phyloP scores from a whole-genome alignment of 1,140 invertebrate species.

The Plectus sambesii region DNA sequence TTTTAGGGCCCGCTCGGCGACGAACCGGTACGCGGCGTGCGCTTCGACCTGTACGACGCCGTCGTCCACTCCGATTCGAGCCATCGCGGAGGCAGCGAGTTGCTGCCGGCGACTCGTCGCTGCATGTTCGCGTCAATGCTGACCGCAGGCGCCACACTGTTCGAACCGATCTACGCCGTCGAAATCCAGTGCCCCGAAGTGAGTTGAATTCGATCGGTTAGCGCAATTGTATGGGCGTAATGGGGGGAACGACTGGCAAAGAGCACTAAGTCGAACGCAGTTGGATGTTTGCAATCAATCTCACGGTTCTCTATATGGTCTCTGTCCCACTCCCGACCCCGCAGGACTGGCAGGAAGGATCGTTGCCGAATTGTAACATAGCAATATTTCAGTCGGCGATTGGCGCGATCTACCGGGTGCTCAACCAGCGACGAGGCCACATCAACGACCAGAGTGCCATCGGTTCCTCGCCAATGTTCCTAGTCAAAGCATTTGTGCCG shows the following conservation, averaged over 20 bases:
- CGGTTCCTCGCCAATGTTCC: slow-evolving; percentile 69
- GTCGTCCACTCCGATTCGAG: slow-evolving; percentile 96
- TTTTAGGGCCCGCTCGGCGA: slow-evolving; percentile 81
- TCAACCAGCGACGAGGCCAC: slow-evolving; percentile 85
- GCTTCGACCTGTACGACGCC: slow-evolving; percentile 96
- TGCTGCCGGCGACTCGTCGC: slow-evolving; percentile 92
- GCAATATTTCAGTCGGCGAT: slow-evolving; percentile 54
- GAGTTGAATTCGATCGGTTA: no score
- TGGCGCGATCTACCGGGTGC: slow-evolving; percentile 87
- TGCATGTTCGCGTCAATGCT: slow-evolving; percentile 83
- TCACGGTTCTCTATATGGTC: no score
- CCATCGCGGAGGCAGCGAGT: slow-evolving; percentile 97
- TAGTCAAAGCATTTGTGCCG: slow-evolving; percentile 89
- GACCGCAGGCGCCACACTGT: slow-evolving; percentile 74
- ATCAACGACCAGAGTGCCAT: slow-evolving; percentile 69
- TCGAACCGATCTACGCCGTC: slow-evolving; percentile 94
- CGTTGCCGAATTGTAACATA: no score
- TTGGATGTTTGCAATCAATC: not conserved
- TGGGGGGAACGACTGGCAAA: no score
- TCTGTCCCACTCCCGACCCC: no score
- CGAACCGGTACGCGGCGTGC: slow-evolving; percentile 84
- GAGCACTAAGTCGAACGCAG: no score
- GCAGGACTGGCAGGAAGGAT: no score
- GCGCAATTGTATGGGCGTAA: no score
- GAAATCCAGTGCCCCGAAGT: slow-evolving; percentile 91